Evolutionary conservation across 2,888 invertebrate species (phyloP).

Genomic region (Carpatolechia fugitivella): DNA sequence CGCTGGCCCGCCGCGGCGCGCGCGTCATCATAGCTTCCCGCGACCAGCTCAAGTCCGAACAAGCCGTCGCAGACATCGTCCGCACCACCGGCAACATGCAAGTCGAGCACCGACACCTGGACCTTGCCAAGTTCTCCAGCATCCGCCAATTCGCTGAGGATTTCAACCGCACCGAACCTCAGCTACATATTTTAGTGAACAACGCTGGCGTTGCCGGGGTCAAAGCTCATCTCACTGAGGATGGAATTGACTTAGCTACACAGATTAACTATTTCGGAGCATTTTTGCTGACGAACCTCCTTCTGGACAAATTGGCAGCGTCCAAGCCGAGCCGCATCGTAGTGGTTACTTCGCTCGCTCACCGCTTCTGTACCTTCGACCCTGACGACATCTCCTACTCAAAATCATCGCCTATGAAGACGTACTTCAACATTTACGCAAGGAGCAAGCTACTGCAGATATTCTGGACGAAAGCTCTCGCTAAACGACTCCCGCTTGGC

Average conservation of each 20-base stretch:
- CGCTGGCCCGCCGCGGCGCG: slow-evolving; percentile 85
- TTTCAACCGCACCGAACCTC: slow-evolving; percentile 68
- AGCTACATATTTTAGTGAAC: slow-evolving; percentile 81
- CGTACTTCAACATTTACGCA: slow-evolving; percentile 55
- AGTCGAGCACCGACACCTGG: slow-evolving; percentile 78
- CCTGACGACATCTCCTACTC: slow-evolving; percentile 36
- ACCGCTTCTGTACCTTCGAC: slow-evolving; percentile 71
- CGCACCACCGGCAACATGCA: slow-evolving; percentile 83
- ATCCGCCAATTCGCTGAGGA: slow-evolving; percentile 81
- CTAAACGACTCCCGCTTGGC: slow-evolving; percentile 59
- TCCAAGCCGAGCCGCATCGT: slow-evolving; percentile 66
- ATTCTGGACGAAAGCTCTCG: slow-evolving; percentile 62
- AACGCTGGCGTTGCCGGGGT: slow-evolving; percentile 78
- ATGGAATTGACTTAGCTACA: slow-evolving; percentile 81
- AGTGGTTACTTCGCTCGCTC: slow-evolving; percentile 58
- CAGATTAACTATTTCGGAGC: slow-evolving; percentile 86
- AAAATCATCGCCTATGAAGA: background rate
- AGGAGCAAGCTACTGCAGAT: slow-evolving; percentile 65
- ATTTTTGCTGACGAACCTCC: slow-evolving; percentile 79
- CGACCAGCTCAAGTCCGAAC: slow-evolving; percentile 83
- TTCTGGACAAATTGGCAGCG: slow-evolving; percentile 67
- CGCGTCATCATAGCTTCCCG: slow-evolving; percentile 87
- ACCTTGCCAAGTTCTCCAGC: slow-evolving; percentile 71
- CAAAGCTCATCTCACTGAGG: slow-evolving; percentile 64
- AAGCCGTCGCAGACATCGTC: slow-evolving; percentile 83